phyloP scores from a whole-genome alignment of 2,888 invertebrate species.

The Lepidonotus clava region DNA sequence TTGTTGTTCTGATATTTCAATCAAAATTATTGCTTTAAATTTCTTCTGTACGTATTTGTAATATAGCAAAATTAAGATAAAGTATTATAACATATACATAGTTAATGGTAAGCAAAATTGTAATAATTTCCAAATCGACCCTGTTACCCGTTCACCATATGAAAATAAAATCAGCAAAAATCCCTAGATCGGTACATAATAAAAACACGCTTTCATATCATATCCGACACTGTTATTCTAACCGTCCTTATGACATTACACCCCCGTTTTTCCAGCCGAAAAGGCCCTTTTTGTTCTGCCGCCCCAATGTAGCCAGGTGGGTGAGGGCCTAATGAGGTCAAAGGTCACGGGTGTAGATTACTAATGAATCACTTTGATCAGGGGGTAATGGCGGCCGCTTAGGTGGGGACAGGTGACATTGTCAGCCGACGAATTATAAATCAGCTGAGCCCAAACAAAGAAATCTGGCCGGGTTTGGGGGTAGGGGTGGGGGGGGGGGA shows the following conservation, averaged over 20 bases:
- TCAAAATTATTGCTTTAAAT: no score
- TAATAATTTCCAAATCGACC: no score
- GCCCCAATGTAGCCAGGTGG: slow-evolving; percentile 27
- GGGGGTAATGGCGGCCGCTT: slow-evolving; percentile 14
- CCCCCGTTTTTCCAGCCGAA: not conserved
- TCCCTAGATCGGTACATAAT: no score
- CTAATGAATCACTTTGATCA: slow-evolving; percentile 54
- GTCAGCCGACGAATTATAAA: slow-evolving; percentile 46
- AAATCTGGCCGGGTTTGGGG: slow-evolving; percentile 18
- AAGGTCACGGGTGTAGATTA: slow-evolving; percentile 47
- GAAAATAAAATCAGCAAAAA: no score
- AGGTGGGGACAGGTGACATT: slow-evolving; percentile 48
- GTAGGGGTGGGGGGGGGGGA: not conserved
- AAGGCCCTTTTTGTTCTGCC: slow-evolving; percentile 16
- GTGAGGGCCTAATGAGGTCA: slow-evolving; percentile 38
- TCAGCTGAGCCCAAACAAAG: slow-evolving; percentile 51
- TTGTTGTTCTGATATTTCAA: no score
- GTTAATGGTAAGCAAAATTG: no score
- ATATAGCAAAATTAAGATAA: no score
- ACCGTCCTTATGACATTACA: slow-evolving; percentile 1
- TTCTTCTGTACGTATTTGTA: no score
- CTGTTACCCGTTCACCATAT: no score
- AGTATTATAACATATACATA: no score
- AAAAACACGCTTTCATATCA: no score
- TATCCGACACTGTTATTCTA: not conserved